Evolutionary conservation across 2,113 vertebrate species (phyloP).

Genomic region (Sula dactylatra): DNA sequence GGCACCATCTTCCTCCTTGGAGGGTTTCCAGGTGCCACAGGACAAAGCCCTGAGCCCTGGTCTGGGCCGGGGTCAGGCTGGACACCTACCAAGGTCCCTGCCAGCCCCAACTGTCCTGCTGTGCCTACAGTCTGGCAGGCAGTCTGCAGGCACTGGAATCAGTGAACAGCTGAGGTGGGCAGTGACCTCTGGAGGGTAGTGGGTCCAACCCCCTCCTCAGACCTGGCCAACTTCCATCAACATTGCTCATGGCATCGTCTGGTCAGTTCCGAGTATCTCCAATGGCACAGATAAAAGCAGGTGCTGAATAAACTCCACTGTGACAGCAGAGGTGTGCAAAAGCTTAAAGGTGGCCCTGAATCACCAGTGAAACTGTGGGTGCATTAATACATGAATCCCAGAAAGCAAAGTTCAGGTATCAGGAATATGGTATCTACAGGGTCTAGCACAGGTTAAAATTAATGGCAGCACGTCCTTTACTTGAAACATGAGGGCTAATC

Average conservation of each 20-base stretch:
- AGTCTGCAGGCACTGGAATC: not conserved
- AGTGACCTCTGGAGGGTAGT: not conserved
- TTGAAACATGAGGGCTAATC: not conserved
- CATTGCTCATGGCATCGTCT: fast-evolving
- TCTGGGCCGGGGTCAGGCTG: not conserved
- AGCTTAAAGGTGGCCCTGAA: not conserved
- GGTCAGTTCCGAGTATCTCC: not conserved
- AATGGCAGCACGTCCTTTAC: not conserved
- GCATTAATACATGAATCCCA: not conserved
- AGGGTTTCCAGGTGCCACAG: not conserved
- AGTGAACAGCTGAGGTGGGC: not conserved
- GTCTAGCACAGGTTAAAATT: not conserved
- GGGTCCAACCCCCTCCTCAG: not conserved
- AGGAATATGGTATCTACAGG: not conserved
- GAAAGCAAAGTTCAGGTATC: not conserved
- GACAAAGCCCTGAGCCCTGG: not conserved
- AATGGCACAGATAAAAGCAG: not conserved
- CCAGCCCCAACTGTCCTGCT: fast-evolving
- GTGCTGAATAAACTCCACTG: not conserved
- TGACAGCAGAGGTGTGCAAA: not conserved
- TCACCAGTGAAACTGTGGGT: not conserved
- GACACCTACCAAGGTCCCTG: not conserved
- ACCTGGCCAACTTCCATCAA: fast-evolving
- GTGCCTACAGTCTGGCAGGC: fast-evolving
- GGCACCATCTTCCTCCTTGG: fast-evolving